phyloP scores from a whole-genome alignment of 2,113 vertebrate genomes.

The Chloebia gouldiae region DNA sequence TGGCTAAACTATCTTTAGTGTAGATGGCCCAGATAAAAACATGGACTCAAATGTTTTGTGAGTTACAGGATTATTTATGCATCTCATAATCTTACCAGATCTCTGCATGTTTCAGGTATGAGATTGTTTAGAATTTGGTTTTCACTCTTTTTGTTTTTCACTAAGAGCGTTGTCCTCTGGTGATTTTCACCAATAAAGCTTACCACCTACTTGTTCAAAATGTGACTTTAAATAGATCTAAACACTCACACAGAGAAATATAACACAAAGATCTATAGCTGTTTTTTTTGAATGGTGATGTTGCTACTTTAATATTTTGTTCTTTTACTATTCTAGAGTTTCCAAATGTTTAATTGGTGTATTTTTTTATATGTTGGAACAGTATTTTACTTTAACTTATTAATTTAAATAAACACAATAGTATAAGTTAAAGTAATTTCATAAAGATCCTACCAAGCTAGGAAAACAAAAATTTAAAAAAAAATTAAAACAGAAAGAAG shows the following conservation, averaged over 20 bases:
- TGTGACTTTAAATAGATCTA: background rate
- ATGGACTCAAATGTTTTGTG: background rate
- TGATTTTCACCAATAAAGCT: background rate
- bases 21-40: background rate
- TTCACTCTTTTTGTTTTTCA: background rate
- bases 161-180: background rate
- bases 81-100: background rate
- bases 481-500: background rate
- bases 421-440: background rate
- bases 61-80: background rate
- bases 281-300: background rate
- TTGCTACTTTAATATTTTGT: background rate
- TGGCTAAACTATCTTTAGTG: background rate
- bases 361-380: background rate
- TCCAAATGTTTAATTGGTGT: background rate
- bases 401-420: background rate
- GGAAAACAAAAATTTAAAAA: background rate
- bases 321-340: background rate
- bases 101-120: background rate
- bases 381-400: background rate
- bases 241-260: rapidly evolving
- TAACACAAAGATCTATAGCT: background rate
- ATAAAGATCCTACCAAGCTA: background rate
- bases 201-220: background rate
- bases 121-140: background rate